These are phyloP conservation scores for Butorides virescens DNA, from an alignment of 2,113 vertebrate genomes.

Conservation along the genomic window DNA sequence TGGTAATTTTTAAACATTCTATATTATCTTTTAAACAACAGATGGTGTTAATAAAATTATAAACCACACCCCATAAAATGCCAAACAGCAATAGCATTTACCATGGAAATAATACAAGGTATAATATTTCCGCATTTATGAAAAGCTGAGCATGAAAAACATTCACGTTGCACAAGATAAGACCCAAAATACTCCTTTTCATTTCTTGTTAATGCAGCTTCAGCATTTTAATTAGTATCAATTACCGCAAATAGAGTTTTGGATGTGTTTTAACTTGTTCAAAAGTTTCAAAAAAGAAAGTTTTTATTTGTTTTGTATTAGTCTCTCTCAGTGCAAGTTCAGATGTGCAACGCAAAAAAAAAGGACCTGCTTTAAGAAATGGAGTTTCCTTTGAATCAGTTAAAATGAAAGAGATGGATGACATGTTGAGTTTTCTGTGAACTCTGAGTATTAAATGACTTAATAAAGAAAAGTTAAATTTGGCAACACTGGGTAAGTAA, in stretches of 20 bases:
- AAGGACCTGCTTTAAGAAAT: conserved; percentile 17
- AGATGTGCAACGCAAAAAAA: conserved; percentile 31
- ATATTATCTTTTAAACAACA: conserved; percentile 70
- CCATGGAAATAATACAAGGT: conserved; percentile 55
- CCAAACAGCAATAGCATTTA: conserved; percentile 55
- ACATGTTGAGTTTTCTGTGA: conserved; percentile 29
- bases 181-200: conserved; percentile 59
- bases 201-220: conserved; percentile 59
- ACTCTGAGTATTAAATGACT: conserved; percentile 55
- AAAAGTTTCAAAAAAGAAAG: conserved; percentile 53
- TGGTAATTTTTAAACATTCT: conserved; percentile 57
- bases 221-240: conserved; percentile 67
- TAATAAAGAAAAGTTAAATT: conserved; percentile 51
- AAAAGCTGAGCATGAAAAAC: conserved; percentile 54
- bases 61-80: conserved; percentile 70
- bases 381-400: conserved; percentile 45
- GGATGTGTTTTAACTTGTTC: conserved; percentile 58
- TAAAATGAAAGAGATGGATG: conserved; percentile 41
- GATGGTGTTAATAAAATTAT: conserved; percentile 68
- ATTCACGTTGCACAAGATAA: conserved; percentile 55
- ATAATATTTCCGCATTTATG: conserved; percentile 31
- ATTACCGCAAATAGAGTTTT: conserved; percentile 22
- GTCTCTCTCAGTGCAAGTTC: conserved; percentile 30
- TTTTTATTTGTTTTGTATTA: conserved; percentile 59
- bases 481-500: not conserved